Percentiles rank a stretch among this genome's conserved stretches.
phyloP scores from a whole-genome alignment of 2,797 vertebrate species.

The Sebastes hubbsi region DNA sequence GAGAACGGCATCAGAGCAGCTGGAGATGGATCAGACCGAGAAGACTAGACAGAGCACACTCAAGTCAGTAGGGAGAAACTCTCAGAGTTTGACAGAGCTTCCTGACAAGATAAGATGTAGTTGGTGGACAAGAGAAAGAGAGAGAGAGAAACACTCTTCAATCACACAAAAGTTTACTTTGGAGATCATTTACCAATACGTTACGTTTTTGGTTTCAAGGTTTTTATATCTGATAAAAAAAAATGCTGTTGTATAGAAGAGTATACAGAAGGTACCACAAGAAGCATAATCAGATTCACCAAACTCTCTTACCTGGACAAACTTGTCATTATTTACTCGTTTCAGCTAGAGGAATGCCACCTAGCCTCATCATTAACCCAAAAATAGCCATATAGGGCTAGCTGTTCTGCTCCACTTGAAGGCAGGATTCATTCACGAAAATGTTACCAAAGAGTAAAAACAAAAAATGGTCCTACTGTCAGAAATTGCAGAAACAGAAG shows the following conservation, averaged over 20 bases:
- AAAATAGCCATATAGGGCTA: not conserved
- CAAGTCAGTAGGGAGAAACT: conserved; percentile 18
- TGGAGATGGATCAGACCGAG: conserved; percentile 46
- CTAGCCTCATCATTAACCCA: not conserved
- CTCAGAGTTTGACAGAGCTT: conserved; percentile 25
- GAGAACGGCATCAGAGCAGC: conserved; percentile 42
- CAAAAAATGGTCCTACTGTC: not conserved
- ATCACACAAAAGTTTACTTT: not conserved
- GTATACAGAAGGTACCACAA: conserved; percentile 79
- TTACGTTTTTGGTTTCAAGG: not conserved
- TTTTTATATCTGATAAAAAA: not conserved
- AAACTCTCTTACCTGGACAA: not conserved
- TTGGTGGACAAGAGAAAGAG: not conserved
- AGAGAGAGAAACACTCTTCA: not conserved
- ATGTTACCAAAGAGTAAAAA: not conserved
- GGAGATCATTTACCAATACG: not conserved
- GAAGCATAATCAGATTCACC: not conserved
- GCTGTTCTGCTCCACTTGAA: not conserved
- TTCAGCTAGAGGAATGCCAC: not conserved
- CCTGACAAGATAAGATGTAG: conserved; percentile 1
- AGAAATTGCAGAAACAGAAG: not conserved
- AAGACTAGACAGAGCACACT: conserved; percentile 25
- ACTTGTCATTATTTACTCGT: not conserved
- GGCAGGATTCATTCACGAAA: not conserved
- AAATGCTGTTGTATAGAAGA: not conserved